Evolutionary conservation across 2,797 vertebrate genomes (phyloP).

Genomic region (Myotis pilosus): DNA sequence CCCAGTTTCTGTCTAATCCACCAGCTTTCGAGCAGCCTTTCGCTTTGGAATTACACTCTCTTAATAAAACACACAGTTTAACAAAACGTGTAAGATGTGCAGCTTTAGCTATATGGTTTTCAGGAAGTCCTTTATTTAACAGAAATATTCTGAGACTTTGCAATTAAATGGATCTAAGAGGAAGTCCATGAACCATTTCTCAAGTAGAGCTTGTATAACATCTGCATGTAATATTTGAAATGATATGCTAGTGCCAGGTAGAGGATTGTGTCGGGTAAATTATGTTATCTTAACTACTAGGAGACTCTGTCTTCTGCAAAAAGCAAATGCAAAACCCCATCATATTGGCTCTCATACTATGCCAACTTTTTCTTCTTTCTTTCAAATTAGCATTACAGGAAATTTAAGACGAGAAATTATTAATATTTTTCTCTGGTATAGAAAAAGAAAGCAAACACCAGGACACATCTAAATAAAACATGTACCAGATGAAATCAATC

Average conservation of each 20-base stretch:
- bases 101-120: neutral
- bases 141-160: conserved; percentile 10
- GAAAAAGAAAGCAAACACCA: neutral
- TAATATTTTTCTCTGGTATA: neutral
- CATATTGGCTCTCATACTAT: neutral
- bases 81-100: neutral
- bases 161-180: neutral
- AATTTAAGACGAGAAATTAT: neutral
- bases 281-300: neutral
- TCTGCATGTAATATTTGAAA: neutral
- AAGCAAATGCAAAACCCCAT: conserved; percentile 2
- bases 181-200: neutral
- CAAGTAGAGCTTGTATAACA: neutral
- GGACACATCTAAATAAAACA: conserved; percentile 3
- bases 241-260: neutral
- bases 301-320: conserved; percentile 22
- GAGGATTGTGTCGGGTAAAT: neutral
- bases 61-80: neutral
- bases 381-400: neutral
- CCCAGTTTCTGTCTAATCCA: neutral
- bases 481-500: neutral
- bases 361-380: neutral
- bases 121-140: conserved; percentile 2
- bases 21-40: neutral
- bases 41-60: neutral